A percentile compares a stretch with the other conserved stretches of the same genome.
phyloP scores from a whole-genome alignment of 53 echinoderm and acorn worm species.

The Henricia sp. region DNA sequence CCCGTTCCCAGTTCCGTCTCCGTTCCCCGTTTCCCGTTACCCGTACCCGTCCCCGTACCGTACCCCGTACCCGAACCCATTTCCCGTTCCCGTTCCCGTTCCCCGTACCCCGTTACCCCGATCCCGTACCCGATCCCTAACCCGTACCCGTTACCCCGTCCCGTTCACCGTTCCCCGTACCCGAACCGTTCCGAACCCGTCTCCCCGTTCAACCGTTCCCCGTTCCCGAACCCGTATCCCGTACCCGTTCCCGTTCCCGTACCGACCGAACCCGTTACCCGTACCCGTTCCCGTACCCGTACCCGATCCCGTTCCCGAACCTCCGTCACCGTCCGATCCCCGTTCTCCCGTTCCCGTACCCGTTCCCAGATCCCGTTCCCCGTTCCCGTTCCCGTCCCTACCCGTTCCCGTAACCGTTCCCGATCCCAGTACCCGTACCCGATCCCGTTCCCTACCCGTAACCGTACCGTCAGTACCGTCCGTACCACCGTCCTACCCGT shows the following conservation, averaged over 20 bases:
- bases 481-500: no score
- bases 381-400: not conserved
- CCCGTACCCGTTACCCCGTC: not conserved
- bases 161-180: not conserved
- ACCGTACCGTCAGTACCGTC: not conserved
- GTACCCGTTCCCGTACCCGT: not conserved
- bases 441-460: not conserved
- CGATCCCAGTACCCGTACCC: not conserved
- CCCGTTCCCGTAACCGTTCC: no score
- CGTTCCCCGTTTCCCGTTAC: not conserved
- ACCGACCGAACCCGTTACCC: not conserved
- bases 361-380: not conserved
- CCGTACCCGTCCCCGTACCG: not conserved
- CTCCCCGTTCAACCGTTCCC: not conserved
- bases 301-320: not conserved
- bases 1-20: not conserved
- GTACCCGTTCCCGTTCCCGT: slow-evolving; percentile 2
- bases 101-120: no score
- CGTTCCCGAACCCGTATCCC: not conserved
- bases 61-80: not conserved
- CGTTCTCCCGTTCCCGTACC: not conserved
- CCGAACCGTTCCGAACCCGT: not conserved
- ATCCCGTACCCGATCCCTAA: not conserved
- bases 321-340: not conserved
- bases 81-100: no score